phyloP scores from a whole-genome alignment of 2,113 vertebrate species.

The Platanista minor region DNA sequence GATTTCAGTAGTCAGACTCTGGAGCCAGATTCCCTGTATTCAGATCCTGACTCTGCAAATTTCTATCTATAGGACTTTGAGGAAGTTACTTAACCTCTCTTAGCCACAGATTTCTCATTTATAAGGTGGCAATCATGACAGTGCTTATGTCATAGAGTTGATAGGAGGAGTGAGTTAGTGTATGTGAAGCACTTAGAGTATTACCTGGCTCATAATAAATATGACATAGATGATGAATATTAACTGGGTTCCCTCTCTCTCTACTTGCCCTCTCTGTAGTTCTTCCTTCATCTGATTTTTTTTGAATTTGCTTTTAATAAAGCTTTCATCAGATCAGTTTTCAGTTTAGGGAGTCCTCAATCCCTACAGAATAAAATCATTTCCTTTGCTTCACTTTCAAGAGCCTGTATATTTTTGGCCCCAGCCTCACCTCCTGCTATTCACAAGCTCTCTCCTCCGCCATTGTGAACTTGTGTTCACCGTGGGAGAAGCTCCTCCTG shows the following conservation, averaged over 20 bases:
- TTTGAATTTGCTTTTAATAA: background rate
- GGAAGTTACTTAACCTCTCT: background rate
- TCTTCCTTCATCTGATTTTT: background rate
- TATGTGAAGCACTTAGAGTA: background rate
- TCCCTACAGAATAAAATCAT: background rate
- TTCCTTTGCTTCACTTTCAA: background rate
- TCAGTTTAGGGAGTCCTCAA: background rate
- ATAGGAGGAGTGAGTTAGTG: background rate
- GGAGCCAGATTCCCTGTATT: background rate
- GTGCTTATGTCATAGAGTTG: background rate
- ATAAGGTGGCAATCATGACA: background rate
- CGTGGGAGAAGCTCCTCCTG: fast-evolving
- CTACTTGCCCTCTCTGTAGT: background rate
- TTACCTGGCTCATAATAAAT: background rate
- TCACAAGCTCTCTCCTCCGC: background rate
- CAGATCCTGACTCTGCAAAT: background rate
- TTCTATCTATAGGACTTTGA: background rate
- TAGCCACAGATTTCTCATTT: background rate
- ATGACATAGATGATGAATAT: background rate
- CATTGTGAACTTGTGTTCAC: background rate
- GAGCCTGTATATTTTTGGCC: background rate
- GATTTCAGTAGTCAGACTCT: background rate
- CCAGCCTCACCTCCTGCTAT: background rate
- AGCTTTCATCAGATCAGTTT: background rate
- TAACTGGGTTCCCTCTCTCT: background rate